Evolutionary conservation across 2,797 vertebrate species (phyloP).

Genomic region (Periparus ater): DNA sequence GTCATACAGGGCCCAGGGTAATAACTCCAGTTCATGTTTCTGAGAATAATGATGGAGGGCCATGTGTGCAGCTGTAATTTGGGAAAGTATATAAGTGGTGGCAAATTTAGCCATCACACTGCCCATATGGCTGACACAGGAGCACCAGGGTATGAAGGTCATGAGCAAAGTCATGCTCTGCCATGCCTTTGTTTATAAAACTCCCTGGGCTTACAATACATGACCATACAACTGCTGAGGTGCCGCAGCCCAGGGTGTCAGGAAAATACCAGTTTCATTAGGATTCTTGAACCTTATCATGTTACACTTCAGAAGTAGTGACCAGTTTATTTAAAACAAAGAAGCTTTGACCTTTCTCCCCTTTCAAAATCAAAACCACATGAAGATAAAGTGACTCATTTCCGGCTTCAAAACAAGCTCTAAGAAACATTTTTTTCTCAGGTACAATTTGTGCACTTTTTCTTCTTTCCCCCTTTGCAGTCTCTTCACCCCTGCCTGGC

Average conservation of each 20-base stretch:
- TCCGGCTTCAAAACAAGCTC: conserved; percentile 85
- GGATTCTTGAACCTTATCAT: conserved; percentile 77
- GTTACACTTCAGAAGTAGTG: conserved; percentile 81
- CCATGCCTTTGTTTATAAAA: conserved; percentile 72
- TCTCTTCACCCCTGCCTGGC: conserved; percentile 10
- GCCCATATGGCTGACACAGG: conserved; percentile 45
- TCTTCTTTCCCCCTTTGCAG: conserved; percentile 36
- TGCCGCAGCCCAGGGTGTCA: conserved; percentile 57
- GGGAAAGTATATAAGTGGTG: background rate
- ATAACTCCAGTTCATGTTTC: background rate
- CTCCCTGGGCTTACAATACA: conserved; percentile 60
- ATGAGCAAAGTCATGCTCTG: conserved; percentile 72
- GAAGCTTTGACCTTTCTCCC: conserved; percentile 85
- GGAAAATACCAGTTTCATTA: conserved; percentile 76
- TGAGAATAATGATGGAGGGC: background rate
- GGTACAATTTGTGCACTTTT: conserved; percentile 63
- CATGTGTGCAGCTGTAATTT: background rate
- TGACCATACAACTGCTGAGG: conserved; percentile 29
- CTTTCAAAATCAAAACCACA: conserved; percentile 87
- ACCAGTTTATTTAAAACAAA: conserved; percentile 83
- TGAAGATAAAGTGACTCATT: conserved; percentile 88
- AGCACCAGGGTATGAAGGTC: conserved; percentile 76
- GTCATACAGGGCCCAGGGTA: background rate
- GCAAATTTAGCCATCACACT: conserved; percentile 60
- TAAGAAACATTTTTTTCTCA: conserved; percentile 76